Percentiles rank a stretch among this genome's conserved stretches.
Evolutionary conservation across 1,140 invertebrate genomes (phyloP).

Genomic region (Goniozus legneri): DNA sequence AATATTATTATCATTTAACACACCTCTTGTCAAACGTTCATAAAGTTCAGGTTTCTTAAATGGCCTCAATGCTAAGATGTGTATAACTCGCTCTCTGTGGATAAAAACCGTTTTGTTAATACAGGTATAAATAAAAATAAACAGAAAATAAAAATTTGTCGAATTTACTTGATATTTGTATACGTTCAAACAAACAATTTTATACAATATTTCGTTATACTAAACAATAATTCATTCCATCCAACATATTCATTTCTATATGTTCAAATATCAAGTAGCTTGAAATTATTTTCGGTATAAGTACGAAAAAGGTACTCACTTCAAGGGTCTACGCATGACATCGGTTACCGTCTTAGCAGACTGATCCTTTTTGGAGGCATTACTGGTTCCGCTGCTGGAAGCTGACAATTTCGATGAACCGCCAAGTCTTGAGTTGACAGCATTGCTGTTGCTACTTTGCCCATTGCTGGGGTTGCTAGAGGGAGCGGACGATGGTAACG

Average conservation of each 20-base stretch:
- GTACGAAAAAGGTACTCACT: slow-evolving; percentile 57
- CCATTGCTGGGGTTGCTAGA: no score
- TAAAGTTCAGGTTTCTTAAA: slow-evolving; percentile 90
- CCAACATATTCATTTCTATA: no score
- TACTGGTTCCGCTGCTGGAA: slow-evolving; percentile 16
- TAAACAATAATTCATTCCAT: no score
- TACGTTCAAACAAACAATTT: no score
- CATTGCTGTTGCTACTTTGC: no score
- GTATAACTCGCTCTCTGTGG: slow-evolving; percentile 84
- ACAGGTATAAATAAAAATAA: no score
- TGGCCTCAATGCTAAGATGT: slow-evolving; percentile 84
- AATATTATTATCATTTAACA: not conserved
- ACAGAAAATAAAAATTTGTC: no score
- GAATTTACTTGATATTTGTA: no score
- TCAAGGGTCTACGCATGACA: slow-evolving; percentile 67
- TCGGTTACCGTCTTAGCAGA: slow-evolving; percentile 54
- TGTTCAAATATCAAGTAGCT: no score
- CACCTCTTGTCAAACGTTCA: slow-evolving; percentile 75
- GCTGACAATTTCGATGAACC: slow-evolving; percentile 25
- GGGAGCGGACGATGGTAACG: not conserved
- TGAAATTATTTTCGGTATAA: slow-evolving; percentile 14
- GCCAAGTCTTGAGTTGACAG: slow-evolving; percentile 4
- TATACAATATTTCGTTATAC: no score
- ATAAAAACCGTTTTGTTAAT: no score
- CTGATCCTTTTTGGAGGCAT: slow-evolving; percentile 22